phyloP scores from a whole-genome alignment of 2,113 vertebrate genomes.

The Mesitornis unicolor region DNA sequence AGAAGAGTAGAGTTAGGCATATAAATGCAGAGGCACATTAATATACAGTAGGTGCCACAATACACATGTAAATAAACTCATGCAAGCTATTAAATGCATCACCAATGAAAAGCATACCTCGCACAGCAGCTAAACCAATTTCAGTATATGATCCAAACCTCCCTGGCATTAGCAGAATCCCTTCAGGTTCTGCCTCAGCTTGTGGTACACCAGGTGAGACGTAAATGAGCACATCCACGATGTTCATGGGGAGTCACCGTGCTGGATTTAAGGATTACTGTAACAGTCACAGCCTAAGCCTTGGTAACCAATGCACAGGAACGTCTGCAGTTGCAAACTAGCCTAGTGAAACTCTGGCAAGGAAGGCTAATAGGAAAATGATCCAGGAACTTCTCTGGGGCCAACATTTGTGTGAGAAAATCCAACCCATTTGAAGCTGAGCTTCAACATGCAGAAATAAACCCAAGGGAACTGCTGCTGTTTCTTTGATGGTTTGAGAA shows the following conservation, averaged over 20 bases:
- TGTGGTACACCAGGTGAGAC: neutral
- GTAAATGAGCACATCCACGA: accelerated
- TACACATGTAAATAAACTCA: neutral
- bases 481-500: neutral
- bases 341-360: neutral
- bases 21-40: neutral
- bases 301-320: neutral
- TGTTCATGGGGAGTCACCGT: neutral
- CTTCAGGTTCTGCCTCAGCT: neutral
- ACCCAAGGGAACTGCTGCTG: neutral
- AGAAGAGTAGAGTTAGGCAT: neutral
- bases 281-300: neutral
- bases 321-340: neutral
- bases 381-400: neutral
- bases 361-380: neutral
- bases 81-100: neutral
- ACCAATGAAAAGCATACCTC: neutral
- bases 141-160: neutral
- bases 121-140: neutral
- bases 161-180: neutral
- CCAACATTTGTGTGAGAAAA: neutral
- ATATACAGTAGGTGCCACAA: neutral
- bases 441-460: neutral
- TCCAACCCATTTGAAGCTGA: neutral
- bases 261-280: neutral